Evolutionary conservation across 2,888 invertebrate genomes (phyloP), one percentile per base, ranked within the genome.

Genomic region (Aleiodes leptofemur): DNA sequence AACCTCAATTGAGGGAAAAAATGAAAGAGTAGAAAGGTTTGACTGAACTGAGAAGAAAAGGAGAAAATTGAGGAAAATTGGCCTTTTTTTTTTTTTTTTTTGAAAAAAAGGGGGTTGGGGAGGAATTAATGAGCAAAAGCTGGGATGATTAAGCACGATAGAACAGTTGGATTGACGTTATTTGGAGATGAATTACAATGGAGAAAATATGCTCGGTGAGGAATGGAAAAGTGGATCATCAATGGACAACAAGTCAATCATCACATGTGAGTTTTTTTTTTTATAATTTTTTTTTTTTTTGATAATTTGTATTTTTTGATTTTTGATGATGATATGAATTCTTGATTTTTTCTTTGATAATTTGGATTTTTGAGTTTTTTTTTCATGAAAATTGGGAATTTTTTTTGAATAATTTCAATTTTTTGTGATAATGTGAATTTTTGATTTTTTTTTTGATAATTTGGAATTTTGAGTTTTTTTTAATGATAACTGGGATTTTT

Each of bases 171-270:
- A 75, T 82, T 77, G 80, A 76, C 76, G 79, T 78, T 82, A 79
- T 82, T 82, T 79, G 83, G 87, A 85, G 82, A 86, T 89, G 89
- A 88, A 86, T 84, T 88, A 87, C 89, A 88, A 88, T 88, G 88
- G 87, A 82, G 84, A 83, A 74, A 79, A 83, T 80, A 83, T 83
- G 72, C 72, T 80, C 78, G 81, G 74, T 83, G 84, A 80, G 81
- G 83, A 83, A 82, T 77, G 81, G 76, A 81, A 81, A 78, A 74
- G 82, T 69, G 83, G 78, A 76, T 72, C 72, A 77, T 83, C 84
- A 80, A 93, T 93, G 92, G 93, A 93, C 89, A 92, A 93, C 86
- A 93, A 93, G 90, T 94, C 95, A 76, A 93, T 94, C 84, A 91
- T 95, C 90, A 94, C 95, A 90, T 95, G 95, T 94, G 91, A 91